Evolutionary conservation across 2,113 vertebrate genomes (phyloP).

Genomic region (Ageneiosus marmoratus): DNA sequence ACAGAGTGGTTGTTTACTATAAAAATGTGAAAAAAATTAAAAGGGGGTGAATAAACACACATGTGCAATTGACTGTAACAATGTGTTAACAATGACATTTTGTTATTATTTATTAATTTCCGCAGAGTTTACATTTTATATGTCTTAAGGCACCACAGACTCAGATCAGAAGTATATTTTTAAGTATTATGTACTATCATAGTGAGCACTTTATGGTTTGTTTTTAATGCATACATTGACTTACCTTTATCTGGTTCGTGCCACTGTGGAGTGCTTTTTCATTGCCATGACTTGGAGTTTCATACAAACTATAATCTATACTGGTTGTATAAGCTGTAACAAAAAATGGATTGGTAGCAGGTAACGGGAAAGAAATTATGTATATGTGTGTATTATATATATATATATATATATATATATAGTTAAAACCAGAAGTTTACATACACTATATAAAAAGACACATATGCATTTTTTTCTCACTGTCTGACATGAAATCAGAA

Average conservation of each 20-base stretch:
- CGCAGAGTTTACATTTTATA: background rate
- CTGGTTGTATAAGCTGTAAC: too few relatives aligned
- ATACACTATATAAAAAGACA: too few relatives aligned
- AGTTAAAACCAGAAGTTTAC: too few relatives aligned
- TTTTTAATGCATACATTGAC: background rate
- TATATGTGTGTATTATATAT: too few relatives aligned
- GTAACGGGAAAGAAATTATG: too few relatives aligned
- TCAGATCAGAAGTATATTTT: background rate
- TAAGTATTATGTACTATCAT: slow-evolving; percentile 10
- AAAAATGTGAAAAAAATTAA: too few relatives aligned
- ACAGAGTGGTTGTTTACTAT: too few relatives aligned
- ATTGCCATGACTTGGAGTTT: background rate
- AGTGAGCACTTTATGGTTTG: background rate
- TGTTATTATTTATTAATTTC: background rate
- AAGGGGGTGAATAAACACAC: background rate
- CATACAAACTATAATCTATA: too few relatives aligned
- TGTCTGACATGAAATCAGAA: too few relatives aligned
- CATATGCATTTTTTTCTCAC: too few relatives aligned
- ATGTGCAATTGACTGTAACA: background rate
- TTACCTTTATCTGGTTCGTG: background rate
- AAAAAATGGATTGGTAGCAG: too few relatives aligned
- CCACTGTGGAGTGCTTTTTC: background rate
- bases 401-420: too few relatives aligned
- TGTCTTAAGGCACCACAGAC: background rate
- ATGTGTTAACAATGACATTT: background rate